Evolutionary conservation across 2,113 vertebrate genomes (phyloP), one percentile per base, ranked within the genome.

Genomic region (Antidorcas marsupialis): DNA sequence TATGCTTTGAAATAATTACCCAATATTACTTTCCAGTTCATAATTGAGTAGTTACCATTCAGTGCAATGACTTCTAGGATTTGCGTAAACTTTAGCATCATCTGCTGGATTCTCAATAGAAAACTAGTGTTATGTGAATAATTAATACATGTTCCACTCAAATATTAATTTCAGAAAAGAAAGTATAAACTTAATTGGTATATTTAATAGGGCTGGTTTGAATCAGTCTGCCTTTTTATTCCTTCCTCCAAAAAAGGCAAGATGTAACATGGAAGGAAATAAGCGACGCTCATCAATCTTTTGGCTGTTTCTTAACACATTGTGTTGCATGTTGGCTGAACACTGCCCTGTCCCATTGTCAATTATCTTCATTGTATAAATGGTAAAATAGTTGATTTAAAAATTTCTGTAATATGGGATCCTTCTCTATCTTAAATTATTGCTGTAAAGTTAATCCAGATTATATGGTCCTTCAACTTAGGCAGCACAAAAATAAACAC

Each of bases 401-500:
- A n/a, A 64, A 16, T 39, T 79, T 59, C 36, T 97, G 78, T 94
- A 74, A 74, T 5, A 53, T 30, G 55, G 25, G 28, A 74, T 27
- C 1, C 6, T 71, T 78, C 81, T 43, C n/a, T 83, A 0, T 55
- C 64, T 94, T 81, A 96, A 97, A 79, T 97, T 94, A 94, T 93
- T 98, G 95, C 96, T 96, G 7, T 47, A 53, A 91, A 62, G 25
- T 76, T 43, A 74, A 50, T 39, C 10, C 25, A 39, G 64, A 71
- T 67, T 59, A 8, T 45, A 27, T 74, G 53, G 17, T 57, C 47
- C 59, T 79, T 30, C 57, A 14, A 23, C 28, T 36, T 33, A 71
- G 39, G 25, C 27, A 36, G 39, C 25, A 55, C 36, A 30, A 47
- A 39, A 33, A 21, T 30, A 39, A 87, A 87, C 4, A 7, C 36